Conservation (phyloP, 1,140 invertebrate genomes). For the Gonatopus flavifemur region DNA sequence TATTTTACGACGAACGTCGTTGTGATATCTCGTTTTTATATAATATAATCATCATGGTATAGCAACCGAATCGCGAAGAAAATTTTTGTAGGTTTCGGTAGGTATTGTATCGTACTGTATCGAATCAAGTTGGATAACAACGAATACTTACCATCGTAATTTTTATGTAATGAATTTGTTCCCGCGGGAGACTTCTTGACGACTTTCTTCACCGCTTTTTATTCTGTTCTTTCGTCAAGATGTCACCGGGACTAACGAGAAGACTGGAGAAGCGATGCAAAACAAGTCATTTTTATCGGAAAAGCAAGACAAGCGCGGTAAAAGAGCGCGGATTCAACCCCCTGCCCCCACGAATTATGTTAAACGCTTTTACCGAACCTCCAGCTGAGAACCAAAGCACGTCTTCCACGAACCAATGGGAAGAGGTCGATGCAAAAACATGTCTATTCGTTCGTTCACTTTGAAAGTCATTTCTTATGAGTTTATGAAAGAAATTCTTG, state of each 20-base stretch:
- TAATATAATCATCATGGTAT: too few relatives aligned
- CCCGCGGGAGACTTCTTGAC: conserved; percentile 6
- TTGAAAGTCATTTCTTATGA: too few relatives aligned
- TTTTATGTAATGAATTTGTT: too few relatives aligned
- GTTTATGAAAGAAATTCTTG: too few relatives aligned
- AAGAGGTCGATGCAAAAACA: conserved; percentile 12
- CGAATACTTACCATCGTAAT: too few relatives aligned
- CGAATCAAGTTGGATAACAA: too few relatives aligned
- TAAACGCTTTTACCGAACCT: conserved; percentile 41
- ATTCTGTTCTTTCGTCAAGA: conserved; percentile 47
- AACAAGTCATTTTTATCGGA: conserved; percentile 37
- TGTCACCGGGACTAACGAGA: conserved; percentile 52
- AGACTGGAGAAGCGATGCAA: conserved; percentile 43
- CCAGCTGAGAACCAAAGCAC: too few relatives aligned
- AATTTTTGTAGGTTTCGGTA: too few relatives aligned
- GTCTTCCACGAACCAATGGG: conserved; percentile 7
- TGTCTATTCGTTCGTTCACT: too few relatives aligned
- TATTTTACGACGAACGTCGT: conserved; percentile 16
- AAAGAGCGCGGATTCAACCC: neutral
- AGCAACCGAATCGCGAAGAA: too few relatives aligned
- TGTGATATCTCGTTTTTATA: neutral
- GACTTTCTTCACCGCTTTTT: conserved; percentile 26
- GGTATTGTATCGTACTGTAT: too few relatives aligned
- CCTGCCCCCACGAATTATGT: conserved; percentile 44
- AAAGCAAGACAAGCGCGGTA: conserved; percentile 18